phyloP scores from a whole-genome alignment of 2,888 invertebrate genomes.

The Caenorhabditis doughertyi region DNA sequence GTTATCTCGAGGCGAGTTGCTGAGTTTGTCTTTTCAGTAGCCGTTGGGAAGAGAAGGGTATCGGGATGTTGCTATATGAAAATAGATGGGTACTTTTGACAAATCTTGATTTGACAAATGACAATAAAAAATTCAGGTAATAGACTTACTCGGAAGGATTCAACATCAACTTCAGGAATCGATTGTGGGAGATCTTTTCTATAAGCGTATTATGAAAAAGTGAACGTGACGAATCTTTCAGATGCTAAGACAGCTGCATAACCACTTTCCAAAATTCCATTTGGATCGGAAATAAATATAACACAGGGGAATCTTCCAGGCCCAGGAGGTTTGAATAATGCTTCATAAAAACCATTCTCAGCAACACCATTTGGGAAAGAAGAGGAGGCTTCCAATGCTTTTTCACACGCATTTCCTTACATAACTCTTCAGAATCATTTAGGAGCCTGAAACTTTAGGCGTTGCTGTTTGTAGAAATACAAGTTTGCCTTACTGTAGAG shows the following conservation, averaged over 20 bases:
- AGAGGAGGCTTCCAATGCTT: slow-evolving; percentile 52
- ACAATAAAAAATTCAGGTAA: too few relatives aligned
- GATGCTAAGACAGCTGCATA: slow-evolving; percentile 52
- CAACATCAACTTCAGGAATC: slow-evolving; percentile 56
- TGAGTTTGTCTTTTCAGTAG: too few relatives aligned
- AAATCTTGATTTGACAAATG: too few relatives aligned
- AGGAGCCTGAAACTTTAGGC: slow-evolving; percentile 17
- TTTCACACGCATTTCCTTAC: slow-evolving; percentile 27
- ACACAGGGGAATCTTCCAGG: slow-evolving; percentile 25
- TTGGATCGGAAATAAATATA: slow-evolving; percentile 30
- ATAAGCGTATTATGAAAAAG: slow-evolving; percentile 58
- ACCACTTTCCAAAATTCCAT: slow-evolving; percentile 16
- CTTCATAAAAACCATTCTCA: slow-evolving; percentile 40
- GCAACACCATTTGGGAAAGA: slow-evolving; percentile 24
- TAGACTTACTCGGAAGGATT: slow-evolving; percentile 54
- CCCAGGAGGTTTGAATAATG: slow-evolving; percentile 53
- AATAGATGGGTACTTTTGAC: too few relatives aligned
- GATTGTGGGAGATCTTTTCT: slow-evolving; percentile 44
- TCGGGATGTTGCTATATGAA: too few relatives aligned
- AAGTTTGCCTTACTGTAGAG: slow-evolving; percentile 37
- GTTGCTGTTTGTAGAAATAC: background rate
- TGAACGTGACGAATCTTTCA: slow-evolving; percentile 57
- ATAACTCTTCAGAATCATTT: slow-evolving; percentile 13
- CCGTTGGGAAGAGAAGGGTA: too few relatives aligned
- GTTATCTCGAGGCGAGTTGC: too few relatives aligned